phyloP scores from a whole-genome alignment of 2,888 invertebrate species.

The Trichopoda pennipes region DNA sequence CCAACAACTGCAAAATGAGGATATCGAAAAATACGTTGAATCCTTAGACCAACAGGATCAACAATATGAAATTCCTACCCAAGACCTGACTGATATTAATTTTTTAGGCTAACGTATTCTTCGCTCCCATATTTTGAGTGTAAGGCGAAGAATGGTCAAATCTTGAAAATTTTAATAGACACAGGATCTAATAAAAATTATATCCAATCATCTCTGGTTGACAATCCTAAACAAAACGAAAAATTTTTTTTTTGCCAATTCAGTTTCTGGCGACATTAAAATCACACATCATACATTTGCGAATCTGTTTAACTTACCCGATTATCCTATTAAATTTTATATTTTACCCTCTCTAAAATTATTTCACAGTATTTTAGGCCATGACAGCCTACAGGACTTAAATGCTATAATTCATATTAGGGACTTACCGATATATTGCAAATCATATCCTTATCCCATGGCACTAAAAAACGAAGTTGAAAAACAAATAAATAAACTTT shows the following conservation, averaged over 20 bases:
- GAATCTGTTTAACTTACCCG: constrained; percentile 29
- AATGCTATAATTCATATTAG: constrained; percentile 22
- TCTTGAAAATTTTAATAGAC: constrained; percentile 35
- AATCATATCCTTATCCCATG: constrained; percentile 16
- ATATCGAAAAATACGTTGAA: constrained; percentile 1
- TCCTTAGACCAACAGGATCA: neutral
- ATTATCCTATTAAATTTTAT: constrained; percentile 36
- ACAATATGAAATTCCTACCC: neutral
- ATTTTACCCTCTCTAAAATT: constrained; percentile 38
- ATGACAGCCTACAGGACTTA: constrained; percentile 27
- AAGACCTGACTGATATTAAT: constrained; percentile 22
- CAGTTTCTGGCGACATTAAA: constrained; percentile 13
- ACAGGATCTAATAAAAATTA: too few species aligned
- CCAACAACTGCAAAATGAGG: too few species aligned
- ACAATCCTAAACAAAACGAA: constrained; percentile 18
- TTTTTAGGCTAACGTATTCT: too few species aligned
- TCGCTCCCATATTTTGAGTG: constrained; percentile 29
- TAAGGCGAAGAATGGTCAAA: constrained; percentile 28
- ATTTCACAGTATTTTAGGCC: constrained; percentile 27
- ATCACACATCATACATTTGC: constrained; percentile 32
- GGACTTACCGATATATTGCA: constrained; percentile 15
- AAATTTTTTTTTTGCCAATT: constrained; percentile 27
- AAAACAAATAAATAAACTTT: constrained; percentile 8
- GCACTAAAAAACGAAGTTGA: constrained; percentile 24
- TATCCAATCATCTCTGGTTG: too few species aligned